Evolutionary conservation across 2,797 vertebrate genomes (phyloP), one percentile per base, ranked within the genome.

Genomic region (Microctenopoma steveboyesi): DNA sequence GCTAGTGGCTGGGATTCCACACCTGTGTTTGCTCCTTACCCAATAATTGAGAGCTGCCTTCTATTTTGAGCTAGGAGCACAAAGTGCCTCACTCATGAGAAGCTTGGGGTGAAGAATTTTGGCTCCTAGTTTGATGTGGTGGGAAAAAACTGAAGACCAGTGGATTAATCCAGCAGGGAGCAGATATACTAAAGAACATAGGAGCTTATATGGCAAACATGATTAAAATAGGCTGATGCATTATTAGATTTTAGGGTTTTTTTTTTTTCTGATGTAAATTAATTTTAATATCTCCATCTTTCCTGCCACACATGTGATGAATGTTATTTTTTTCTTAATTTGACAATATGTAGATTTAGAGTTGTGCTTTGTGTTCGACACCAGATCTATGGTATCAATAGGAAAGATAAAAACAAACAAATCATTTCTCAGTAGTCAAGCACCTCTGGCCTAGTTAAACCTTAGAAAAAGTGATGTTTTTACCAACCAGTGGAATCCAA

Each of bases 1-100:
- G 67, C 73, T 67, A 70, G 78, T 86, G 83, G 74, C 51, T 74
- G 70, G 81, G 83, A 87, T 90, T 92, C 92, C 90, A 92, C 94
- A 94, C 93, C 94, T 94, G 93, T 92, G 91, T 94, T 93, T 94
- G 91, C 93, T 92, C 88, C 84, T 86, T 91, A 86, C 75, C 75
- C 86, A 87, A 83, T 93, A 92, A 94, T 94, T 93, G 92, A 92
- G 88, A 89, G 76, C 62, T 18, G 78, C 78, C 30, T 89, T 86
- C 92, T 92, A 92, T 94, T 94, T 93, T 83, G 82, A 88, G 82
- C 72, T 64, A 52, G 2, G 82, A 83, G 91, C 83, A 94, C 92
- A 94, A 91, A 94, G 92, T 92, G 83, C 69, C 65, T 88, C 91
- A 91, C 92, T 93, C 91, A 94, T 90, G 79, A 88, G 78, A 81